These are phyloP conservation scores for Habroteleia sp. DNA, from an alignment of 2,888 invertebrate genomes.

Conservation along the genomic window DNA sequence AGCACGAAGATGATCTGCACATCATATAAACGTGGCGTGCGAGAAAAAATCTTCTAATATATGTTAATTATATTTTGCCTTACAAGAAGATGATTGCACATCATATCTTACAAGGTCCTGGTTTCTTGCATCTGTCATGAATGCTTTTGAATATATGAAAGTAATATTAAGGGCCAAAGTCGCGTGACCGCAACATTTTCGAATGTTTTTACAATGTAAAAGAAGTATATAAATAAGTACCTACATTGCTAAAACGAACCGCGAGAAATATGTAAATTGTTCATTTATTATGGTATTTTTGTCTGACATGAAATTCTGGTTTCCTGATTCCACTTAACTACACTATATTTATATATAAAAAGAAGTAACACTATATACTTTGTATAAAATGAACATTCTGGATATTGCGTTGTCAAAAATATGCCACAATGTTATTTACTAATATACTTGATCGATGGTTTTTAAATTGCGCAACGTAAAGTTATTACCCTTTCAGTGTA, in stretches of 20 bases:
- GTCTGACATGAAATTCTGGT: constrained; percentile 59
- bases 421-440: constrained; percentile 37
- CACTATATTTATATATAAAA: constrained; percentile 37
- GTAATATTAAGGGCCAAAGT: constrained; percentile 62
- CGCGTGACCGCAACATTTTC: constrained; percentile 65
- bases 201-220: constrained; percentile 60
- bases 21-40: constrained; percentile 57
- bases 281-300: constrained; percentile 59
- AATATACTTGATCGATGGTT: constrained; percentile 19
- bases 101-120: constrained; percentile 59
- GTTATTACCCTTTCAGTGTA: too few species aligned
- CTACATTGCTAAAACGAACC: constrained; percentile 54
- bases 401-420: constrained; percentile 44
- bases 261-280: constrained; percentile 62
- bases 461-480: constrained; percentile 12
- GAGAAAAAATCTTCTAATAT: constrained; percentile 63
- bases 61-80: constrained; percentile 62
- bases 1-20: constrained; percentile 49
- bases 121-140: constrained; percentile 62
- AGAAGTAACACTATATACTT: constrained; percentile 40
- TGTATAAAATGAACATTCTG: constrained; percentile 35
- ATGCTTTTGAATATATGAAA: constrained; percentile 56
- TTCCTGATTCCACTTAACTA: constrained; percentile 58
- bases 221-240: constrained; percentile 60
- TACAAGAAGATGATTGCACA: constrained; percentile 64